phyloP scores from a whole-genome alignment of 2,113 vertebrate genomes.

The Podarcis cretensis region DNA sequence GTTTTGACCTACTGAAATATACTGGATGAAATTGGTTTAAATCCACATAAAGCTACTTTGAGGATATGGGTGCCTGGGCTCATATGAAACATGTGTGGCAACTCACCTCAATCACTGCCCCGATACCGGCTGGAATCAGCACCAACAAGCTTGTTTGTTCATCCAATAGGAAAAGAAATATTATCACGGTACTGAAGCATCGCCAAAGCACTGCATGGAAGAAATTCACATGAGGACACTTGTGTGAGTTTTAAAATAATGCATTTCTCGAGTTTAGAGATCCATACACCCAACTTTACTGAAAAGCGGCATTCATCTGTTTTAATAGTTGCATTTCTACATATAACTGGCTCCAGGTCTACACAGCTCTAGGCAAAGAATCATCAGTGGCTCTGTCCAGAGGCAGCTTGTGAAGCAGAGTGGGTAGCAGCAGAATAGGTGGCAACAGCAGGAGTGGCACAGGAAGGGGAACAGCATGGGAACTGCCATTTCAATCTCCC shows the following conservation, averaged over 20 bases:
- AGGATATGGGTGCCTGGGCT: not conserved
- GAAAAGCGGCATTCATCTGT: not conserved
- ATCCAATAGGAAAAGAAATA: conserved; percentile 93
- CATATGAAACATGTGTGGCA: not conserved
- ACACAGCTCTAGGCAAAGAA: not conserved
- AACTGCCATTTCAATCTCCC: not conserved
- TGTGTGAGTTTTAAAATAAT: conserved; percentile 13
- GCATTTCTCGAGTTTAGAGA: not conserved
- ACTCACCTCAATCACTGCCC: conserved; percentile 90
- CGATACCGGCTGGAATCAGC: conserved; percentile 90
- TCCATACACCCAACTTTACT: not conserved
- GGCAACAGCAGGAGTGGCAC: too few species aligned
- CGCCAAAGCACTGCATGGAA: conserved; percentile 88
- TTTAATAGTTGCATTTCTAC: not conserved
- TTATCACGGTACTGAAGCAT: conserved; percentile 91
- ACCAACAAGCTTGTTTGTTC: conserved; percentile 93
- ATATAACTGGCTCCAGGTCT: not conserved
- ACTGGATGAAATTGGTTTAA: not conserved
- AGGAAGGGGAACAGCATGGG: not conserved
- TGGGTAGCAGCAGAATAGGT: too few species aligned
- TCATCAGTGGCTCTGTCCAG: not conserved
- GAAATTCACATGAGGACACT: conserved; percentile 35
- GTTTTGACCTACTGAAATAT: conserved; percentile 5
- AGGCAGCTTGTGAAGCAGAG: too few species aligned
- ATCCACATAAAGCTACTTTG: not conserved